These are phyloP conservation scores for Sebastes hopkinsi DNA, from an alignment of 2,797 vertebrate genomes.

Conservation along the genomic window DNA sequence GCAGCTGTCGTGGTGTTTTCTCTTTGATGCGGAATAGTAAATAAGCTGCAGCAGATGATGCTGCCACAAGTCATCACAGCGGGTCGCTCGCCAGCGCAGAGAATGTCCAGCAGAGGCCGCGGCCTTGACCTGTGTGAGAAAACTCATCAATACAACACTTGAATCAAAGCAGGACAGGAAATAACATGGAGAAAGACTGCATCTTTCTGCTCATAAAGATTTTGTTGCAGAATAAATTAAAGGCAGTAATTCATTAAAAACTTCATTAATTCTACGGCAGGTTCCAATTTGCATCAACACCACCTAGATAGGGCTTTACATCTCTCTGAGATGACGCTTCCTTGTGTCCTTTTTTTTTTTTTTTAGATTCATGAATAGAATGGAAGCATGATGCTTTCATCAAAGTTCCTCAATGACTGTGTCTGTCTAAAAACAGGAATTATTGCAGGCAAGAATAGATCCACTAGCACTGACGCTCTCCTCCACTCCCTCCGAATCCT, in stretches of 20 bases:
- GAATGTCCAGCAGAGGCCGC: conserved; percentile 33
- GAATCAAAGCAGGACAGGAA: not conserved
- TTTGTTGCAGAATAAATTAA: conserved; percentile 28
- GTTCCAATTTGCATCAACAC: conserved; percentile 21
- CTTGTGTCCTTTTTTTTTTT: not conserved
- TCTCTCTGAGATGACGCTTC: conserved; percentile 9
- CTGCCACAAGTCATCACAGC: conserved; percentile 67
- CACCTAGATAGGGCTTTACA: not conserved
- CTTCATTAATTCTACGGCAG: conserved; percentile 7
- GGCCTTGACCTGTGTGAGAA: conserved; percentile 51
- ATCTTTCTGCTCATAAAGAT: not conserved
- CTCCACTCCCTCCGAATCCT: conserved; percentile 28
- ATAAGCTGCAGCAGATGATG: conserved; percentile 70
- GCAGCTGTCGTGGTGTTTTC: conserved; percentile 57
- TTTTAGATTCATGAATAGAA: not conserved
- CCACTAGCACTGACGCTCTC: conserved; percentile 10
- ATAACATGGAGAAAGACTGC: not conserved
- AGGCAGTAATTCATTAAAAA: conserved; percentile 16
- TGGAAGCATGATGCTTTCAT: conserved; percentile 9
- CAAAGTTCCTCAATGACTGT: conserved; percentile 23
- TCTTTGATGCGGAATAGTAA: conserved; percentile 76
- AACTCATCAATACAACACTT: not conserved
- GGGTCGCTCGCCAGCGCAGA: conserved; percentile 27
- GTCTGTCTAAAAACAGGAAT: conserved; percentile 53
- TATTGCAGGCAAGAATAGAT: conserved; percentile 57